phyloP scores from a whole-genome alignment of 2,888 invertebrate genomes.

The Eupithecia subumbrata region DNA sequence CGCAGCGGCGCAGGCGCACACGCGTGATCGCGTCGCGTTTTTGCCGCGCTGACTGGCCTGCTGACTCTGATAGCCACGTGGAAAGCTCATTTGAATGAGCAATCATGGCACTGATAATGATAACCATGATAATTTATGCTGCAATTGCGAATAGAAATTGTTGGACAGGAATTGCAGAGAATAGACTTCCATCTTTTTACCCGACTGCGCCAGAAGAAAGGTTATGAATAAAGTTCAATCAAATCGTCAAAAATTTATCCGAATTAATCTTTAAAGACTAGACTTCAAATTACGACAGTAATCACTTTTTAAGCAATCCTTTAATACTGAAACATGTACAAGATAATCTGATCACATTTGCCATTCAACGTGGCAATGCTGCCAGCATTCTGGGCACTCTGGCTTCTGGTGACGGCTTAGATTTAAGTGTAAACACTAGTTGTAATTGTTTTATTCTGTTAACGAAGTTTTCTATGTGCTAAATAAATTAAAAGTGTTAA shows the following conservation, averaged over 20 bases:
- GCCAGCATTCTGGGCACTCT: no score
- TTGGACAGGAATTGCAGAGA: neutral
- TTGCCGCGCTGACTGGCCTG: constrained; percentile 30
- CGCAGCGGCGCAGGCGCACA: constrained; percentile 31
- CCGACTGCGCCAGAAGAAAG: neutral
- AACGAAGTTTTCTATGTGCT: no score
- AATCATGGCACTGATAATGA: neutral
- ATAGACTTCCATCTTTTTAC: neutral
- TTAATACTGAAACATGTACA: neutral
- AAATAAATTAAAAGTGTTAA: no score
- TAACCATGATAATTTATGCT: neutral
- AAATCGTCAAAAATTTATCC: neutral
- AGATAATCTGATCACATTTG: neutral
- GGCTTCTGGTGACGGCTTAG: no score
- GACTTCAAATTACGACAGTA: neutral
- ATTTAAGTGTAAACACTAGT: no score
- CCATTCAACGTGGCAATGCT: no score
- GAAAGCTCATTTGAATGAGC: constrained; percentile 22
- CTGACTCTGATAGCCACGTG: constrained; percentile 33
- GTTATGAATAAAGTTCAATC: neutral
- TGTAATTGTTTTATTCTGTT: no score
- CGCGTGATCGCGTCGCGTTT: constrained; percentile 31
- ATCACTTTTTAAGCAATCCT: neutral
- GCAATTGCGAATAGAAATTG: neutral
- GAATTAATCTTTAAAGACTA: neutral